Percentiles rank a stretch among this genome's conserved stretches.
Evolutionary conservation across 2,797 vertebrate species (phyloP).

Genomic region (Discoglossus pictus): DNA sequence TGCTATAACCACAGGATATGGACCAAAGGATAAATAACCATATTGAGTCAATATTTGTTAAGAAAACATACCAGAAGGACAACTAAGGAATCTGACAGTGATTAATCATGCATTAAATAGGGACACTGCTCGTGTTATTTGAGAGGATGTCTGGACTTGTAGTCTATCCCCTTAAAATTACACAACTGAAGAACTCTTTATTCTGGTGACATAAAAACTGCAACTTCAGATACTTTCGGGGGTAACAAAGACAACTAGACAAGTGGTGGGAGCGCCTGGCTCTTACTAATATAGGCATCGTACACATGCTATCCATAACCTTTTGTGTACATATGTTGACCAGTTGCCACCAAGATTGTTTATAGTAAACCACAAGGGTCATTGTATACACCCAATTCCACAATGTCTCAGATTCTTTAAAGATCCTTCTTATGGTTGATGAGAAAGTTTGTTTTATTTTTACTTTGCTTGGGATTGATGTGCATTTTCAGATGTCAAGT

Average conservation of each 20-base stretch:
- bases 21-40: neutral
- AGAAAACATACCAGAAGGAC: slow-evolving; percentile 12
- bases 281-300: slow-evolving; percentile 30
- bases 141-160: slow-evolving; percentile 4
- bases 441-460: slow-evolving; percentile 9
- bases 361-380: slow-evolving; percentile 27
- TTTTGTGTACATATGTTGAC: slow-evolving; percentile 39
- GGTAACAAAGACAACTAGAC: slow-evolving; percentile 18
- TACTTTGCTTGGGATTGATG: neutral
- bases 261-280: slow-evolving; percentile 21
- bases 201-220: neutral
- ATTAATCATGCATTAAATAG: slow-evolving; percentile 22
- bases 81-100: neutral
- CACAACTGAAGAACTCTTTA: slow-evolving; percentile 4
- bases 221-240: slow-evolving; percentile 8
- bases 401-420: slow-evolving; percentile 10
- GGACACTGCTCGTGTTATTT: neutral
- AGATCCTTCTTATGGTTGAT: too few species aligned
- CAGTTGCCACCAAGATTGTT: slow-evolving; percentile 40
- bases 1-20: neutral
- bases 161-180: neutral
- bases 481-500: too few species aligned
- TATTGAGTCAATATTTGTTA: slow-evolving; percentile 21
- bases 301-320: slow-evolving; percentile 13
- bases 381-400: slow-evolving; percentile 14